Conservation (phyloP, 2,113 vertebrate genomes). For the Petrocephalus microphthalmus region DNA sequence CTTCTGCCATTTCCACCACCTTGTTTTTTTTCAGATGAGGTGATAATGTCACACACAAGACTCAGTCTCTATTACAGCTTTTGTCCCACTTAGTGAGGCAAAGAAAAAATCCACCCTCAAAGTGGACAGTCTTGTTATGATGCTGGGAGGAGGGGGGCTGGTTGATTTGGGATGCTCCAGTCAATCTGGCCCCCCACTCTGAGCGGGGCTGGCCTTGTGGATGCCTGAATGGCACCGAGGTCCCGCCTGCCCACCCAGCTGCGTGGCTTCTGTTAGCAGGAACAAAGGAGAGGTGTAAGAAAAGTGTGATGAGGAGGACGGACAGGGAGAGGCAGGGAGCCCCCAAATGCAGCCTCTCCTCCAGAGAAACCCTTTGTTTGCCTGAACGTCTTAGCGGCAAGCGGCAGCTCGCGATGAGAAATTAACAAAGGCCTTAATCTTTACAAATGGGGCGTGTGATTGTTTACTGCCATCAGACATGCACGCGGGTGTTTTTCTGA, state of each 20-base stretch:
- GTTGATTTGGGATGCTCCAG: background rate
- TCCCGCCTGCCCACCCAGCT: background rate
- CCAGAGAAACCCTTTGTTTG: slow-evolving; percentile 77
- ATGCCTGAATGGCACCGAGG: background rate
- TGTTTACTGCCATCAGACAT: slow-evolving; percentile 47
- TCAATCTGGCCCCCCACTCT: background rate
- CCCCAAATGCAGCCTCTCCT: slow-evolving; percentile 72
- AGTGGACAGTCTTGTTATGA: background rate
- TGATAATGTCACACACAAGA: background rate
- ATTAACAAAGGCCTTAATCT: slow-evolving; percentile 97
- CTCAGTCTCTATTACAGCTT: background rate
- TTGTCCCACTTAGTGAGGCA: background rate
- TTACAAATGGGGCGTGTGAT: slow-evolving; percentile 88
- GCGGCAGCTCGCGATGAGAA: slow-evolving; percentile 98
- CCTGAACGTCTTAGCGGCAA: slow-evolving; percentile 83
- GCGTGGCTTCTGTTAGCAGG: background rate
- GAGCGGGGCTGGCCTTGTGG: background rate
- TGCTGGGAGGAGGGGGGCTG: background rate
- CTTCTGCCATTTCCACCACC: background rate
- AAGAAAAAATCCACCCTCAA: background rate
- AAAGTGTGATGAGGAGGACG: background rate
- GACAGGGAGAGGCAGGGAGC: slow-evolving; percentile 7
- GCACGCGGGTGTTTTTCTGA: background rate
- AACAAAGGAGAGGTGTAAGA: slow-evolving; percentile 42
- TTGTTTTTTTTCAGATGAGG: background rate